A percentile compares a stretch with the other conserved stretches of the same genome.
Conservation (phyloP, 2,797 vertebrate species). For the Halcyon leucocephala region DNA sequence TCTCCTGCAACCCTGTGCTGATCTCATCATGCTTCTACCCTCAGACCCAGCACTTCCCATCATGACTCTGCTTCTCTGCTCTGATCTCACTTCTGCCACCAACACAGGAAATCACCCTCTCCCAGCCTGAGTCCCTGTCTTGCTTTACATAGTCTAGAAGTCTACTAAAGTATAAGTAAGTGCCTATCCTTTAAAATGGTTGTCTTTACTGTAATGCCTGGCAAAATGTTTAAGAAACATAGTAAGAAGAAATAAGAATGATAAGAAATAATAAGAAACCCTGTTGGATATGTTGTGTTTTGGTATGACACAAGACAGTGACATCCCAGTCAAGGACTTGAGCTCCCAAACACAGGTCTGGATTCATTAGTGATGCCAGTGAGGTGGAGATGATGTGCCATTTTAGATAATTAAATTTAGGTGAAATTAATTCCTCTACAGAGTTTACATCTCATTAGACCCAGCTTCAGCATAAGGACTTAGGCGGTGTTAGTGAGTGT, state of each 20-base stretch:
- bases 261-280: background rate
- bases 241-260: background rate
- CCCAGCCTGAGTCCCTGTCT: background rate
- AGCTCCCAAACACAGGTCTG: background rate
- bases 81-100: background rate
- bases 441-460: background rate
- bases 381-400: background rate
- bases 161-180: background rate
- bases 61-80: background rate
- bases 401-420: background rate
- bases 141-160: background rate
- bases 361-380: background rate
- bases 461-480: background rate
- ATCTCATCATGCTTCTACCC: background rate
- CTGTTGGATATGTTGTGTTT: background rate
- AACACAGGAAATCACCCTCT: background rate
- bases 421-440: background rate
- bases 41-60: accelerated
- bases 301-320: background rate
- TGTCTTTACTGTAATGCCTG: background rate
- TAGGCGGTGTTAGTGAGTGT: background rate
- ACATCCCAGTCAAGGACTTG: background rate
- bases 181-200: background rate
- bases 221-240: background rate
- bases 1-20: background rate